Evolutionary conservation across 2,113 vertebrate species (phyloP).

Genomic region (Lepidothrix coronata): DNA sequence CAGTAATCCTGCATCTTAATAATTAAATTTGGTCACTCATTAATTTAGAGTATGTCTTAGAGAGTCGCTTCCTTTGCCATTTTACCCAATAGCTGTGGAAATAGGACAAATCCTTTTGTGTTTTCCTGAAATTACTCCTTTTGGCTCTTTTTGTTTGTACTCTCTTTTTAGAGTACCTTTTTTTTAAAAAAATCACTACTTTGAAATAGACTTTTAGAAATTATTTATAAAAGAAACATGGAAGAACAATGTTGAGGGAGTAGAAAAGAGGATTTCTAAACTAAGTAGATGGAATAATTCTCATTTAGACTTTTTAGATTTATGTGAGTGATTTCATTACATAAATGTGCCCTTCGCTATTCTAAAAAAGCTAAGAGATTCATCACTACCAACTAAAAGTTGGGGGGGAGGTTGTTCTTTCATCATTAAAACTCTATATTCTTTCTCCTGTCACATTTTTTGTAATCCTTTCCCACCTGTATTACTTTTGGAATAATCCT

Average conservation of each 20-base stretch:
- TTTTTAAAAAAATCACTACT: neutral
- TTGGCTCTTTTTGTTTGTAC: neutral
- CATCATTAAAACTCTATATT: neutral
- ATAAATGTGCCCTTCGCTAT: neutral
- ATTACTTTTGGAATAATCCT: slow-evolving; percentile 49
- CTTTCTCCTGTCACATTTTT: slow-evolving; percentile 27
- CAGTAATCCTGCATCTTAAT: neutral
- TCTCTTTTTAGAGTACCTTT: neutral
- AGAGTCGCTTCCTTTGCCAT: neutral
- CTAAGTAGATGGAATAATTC: neutral
- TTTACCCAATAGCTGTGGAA: neutral
- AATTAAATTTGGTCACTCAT: neutral
- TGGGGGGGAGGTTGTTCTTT: neutral
- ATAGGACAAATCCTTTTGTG: neutral
- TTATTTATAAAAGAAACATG: neutral
- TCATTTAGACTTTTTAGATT: neutral
- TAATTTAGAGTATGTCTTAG: neutral
- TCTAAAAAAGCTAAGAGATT: neutral
- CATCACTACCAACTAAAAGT: neutral
- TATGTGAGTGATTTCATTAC: neutral
- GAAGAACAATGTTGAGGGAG: neutral
- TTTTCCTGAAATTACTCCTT: neutral
- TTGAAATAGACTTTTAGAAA: neutral
- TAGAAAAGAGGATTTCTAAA: neutral
- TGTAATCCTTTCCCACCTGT: slow-evolving; percentile 58